Evolutionary conservation across 2,797 vertebrate species (phyloP).

Genomic region (Rhinoraja longicauda): DNA sequence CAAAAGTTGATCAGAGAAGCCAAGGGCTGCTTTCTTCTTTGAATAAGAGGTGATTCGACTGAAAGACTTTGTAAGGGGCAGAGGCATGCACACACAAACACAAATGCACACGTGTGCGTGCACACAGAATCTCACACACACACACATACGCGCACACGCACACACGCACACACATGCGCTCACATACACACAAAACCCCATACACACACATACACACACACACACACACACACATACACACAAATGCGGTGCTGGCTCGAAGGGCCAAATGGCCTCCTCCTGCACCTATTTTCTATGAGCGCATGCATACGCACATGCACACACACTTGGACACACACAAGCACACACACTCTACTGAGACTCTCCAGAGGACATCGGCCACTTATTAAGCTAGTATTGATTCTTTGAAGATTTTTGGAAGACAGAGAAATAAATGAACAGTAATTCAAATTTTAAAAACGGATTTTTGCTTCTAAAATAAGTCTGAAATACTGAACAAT

Average conservation of each 20-base stretch:
- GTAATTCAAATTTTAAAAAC: not conserved
- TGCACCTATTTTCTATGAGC: too few relatives aligned
- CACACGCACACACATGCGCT: too few relatives aligned
- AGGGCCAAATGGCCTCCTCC: too few relatives aligned
- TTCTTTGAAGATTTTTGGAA: constrained; percentile 1
- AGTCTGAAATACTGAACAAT: not conserved
- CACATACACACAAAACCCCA: too few relatives aligned
- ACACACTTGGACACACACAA: not conserved
- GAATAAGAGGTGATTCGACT: not conserved
- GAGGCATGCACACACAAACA: too few relatives aligned
- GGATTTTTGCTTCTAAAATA: not conserved
- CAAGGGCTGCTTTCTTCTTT: constrained; percentile 6
- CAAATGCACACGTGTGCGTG: too few relatives aligned
- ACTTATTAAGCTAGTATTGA: constrained; percentile 19
- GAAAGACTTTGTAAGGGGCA: not conserved
- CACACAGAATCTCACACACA: not conserved
- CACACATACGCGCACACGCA: not conserved
- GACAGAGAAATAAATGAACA: not conserved
- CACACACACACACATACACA: too few relatives aligned
- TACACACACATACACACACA: not conserved
- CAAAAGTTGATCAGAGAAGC: constrained; percentile 17
- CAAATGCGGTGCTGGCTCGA: too few relatives aligned
- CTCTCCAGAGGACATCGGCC: constrained; percentile 8
- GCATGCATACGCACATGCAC: not conserved
- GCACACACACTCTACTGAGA: not conserved